Evolutionary conservation across 1,140 invertebrate species (phyloP).

Genomic region (Berghia stephanieae): DNA sequence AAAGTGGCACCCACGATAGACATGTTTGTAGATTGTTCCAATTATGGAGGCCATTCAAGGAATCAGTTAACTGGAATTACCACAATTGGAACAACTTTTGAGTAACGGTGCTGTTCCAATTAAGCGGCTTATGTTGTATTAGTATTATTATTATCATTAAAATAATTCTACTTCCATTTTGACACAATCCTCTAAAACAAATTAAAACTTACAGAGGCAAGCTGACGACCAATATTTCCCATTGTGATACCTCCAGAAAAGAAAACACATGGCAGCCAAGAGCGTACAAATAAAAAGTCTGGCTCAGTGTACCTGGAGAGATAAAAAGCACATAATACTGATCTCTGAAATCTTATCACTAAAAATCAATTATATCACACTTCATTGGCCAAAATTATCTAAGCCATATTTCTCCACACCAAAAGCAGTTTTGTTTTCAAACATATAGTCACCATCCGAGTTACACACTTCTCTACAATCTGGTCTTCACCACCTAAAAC

Average conservation of each 20-base stretch:
- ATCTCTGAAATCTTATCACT: background rate
- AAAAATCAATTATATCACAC: no score
- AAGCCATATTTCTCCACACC: no score
- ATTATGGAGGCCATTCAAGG: background rate
- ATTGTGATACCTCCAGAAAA: slow-evolving; percentile 70
- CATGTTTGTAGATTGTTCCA: background rate
- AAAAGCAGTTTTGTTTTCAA: no score
- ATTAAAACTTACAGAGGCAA: slow-evolving; percentile 61
- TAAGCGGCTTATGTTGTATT: no score
- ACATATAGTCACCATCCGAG: no score
- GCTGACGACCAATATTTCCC: slow-evolving; percentile 68
- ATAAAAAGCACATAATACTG: slow-evolving; percentile 23
- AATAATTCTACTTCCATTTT: no score
- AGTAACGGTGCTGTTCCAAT: no score
- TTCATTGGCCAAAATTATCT: background rate
- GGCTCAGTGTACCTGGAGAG: slow-evolving; percentile 66
- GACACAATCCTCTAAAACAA: no score
- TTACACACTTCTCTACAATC: no score
- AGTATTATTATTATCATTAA: no score
- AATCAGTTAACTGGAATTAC: background rate
- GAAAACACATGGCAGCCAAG: slow-evolving; percentile 68
- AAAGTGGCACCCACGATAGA: no score
- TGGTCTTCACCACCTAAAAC: no score
- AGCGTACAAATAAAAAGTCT: slow-evolving; percentile 67
- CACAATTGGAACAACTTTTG: background rate